A percentile compares a stretch with the other conserved stretches of the same genome.
phyloP scores from a whole-genome alignment of 1,140 invertebrate genomes.

The Asobara japonica region DNA sequence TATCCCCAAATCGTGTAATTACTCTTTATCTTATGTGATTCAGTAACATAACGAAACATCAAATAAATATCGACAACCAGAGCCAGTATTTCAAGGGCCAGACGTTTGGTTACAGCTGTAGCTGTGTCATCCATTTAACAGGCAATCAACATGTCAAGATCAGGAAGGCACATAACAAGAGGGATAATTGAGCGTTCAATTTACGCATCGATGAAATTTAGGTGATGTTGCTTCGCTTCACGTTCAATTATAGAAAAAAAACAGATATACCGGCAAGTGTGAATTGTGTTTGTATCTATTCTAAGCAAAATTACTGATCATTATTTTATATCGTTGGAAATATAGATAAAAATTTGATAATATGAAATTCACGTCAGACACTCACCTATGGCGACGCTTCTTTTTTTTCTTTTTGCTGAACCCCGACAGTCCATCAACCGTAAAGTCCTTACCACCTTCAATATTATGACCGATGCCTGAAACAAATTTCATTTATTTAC shows the following conservation, averaged over 20 bases:
- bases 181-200: constrained; percentile 2
- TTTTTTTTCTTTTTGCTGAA: constrained; percentile 92
- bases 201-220: background rate
- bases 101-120: too few relatives aligned
- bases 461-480: constrained; percentile 68
- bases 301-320: background rate
- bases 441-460: constrained; percentile 77
- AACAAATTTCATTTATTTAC: background rate
- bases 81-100: too few relatives aligned
- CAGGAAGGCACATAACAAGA: background rate
- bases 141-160: constrained; percentile 22
- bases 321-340: background rate
- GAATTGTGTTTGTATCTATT: background rate
- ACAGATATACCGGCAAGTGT: background rate
- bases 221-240: background rate
- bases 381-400: constrained; percentile 88
- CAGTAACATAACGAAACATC: too few relatives aligned
- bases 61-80: too few relatives aligned
- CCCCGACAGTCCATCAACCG: constrained; percentile 77
- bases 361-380: constrained; percentile 58
- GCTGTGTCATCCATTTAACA: constrained; percentile 2
- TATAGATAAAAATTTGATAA: constrained; percentile 28
- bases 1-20: too few relatives aligned
- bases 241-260: background rate
- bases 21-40: too few relatives aligned